Evolutionary conservation across 2,113 vertebrate species (phyloP), one percentile per base, ranked within the genome.

Genomic region (Atherinomorus stipes): DNA sequence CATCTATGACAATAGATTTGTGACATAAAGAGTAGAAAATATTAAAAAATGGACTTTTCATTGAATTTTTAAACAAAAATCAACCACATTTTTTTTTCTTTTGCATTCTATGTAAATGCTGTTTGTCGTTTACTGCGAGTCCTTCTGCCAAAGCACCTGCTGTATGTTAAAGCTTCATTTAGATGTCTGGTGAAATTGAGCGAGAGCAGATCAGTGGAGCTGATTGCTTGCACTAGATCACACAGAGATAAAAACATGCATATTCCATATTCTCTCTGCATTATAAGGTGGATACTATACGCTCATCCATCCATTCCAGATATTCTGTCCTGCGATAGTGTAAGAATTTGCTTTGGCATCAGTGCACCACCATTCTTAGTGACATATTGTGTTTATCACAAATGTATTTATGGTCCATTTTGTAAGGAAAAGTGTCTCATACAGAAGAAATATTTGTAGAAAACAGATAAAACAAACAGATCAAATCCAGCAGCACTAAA

Each of bases 371-470:
- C 22, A 53, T n/a, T 64, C 42, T 28, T 16, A 2, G 26, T 59
- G 63, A 67, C 42, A 8, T 60, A 72, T 62, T 61, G 23, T 45
- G 26, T 44, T 44, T 44, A 18, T 44, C 23, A 34, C 13, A 44
- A n/a, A n/a, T 57, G 61, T 74, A 69, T 69, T 56, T 61, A n/a
- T 60, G 18, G 8, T 45, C 16, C 25, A 5, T 63, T 42, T 64
- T 64, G 7, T 42, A 62, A 18, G 13, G 45, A 31, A 19, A 26
- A 25, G 22, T 61, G 12, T 56, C 23, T 31, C 21, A n/a, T 38
- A 52, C 25, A 25, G 15, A 34, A 7, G 50, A 74, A 61, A 59
- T 63, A 4, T 69, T 49, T 74, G 45, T n/a, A 44, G 47, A 61
- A 71, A 78, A 44, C 22, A 58, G 19, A 21, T 16, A 34, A 21